phyloP scores from a whole-genome alignment of 2,113 vertebrate genomes.

The Hippocampus zosterae region DNA sequence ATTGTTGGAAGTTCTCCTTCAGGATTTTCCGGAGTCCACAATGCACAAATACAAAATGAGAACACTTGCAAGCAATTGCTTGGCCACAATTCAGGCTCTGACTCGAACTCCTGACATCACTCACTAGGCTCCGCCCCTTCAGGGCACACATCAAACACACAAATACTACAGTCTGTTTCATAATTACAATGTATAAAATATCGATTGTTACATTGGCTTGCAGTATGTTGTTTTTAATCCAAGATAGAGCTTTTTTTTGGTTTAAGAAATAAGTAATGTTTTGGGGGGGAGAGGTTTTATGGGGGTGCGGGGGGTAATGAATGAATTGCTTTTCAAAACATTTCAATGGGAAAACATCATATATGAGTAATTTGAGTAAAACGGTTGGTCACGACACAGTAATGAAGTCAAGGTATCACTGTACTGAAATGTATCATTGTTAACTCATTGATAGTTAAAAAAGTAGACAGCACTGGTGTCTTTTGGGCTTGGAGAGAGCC shows the following conservation, averaged over 20 bases:
- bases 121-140: background rate
- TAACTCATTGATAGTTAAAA: constrained; percentile 45
- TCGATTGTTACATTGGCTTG: no score
- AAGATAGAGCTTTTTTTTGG: background rate
- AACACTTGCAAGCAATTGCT: no score
- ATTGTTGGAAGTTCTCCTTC: no score
- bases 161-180: background rate
- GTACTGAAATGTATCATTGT: constrained; percentile 24
- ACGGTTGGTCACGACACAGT: background rate
- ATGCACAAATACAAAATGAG: no score
- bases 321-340: background rate
- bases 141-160: background rate
- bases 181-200: no score
- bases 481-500: constrained; percentile 65
- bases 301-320: background rate
- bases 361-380: background rate
- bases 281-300: background rate
- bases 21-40: no score
- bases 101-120: background rate
- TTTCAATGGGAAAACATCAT: background rate
- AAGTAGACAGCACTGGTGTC: constrained; percentile 62
- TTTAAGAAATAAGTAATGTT: background rate
- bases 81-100: background rate
- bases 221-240: background rate
- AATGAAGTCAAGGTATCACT: background rate